Percentiles rank a stretch among this genome's conserved stretches.
Evolutionary conservation across 2,797 vertebrate genomes (phyloP).

Genomic region (Melopsittacus undulatus): DNA sequence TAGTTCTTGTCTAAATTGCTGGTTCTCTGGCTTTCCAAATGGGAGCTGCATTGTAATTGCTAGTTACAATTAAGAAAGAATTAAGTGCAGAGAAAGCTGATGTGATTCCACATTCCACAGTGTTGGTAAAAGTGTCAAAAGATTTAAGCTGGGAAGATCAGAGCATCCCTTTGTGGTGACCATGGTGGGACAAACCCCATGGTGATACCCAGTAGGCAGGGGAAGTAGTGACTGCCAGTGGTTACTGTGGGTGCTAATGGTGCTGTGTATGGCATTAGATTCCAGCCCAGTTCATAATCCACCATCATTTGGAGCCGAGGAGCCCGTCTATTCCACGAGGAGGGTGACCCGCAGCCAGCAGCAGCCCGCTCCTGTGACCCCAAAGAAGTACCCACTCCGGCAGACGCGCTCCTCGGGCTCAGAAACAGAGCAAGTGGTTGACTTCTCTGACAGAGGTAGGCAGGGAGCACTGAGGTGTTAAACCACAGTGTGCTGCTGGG

Average conservation of each 20-base stretch:
- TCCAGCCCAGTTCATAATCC: constrained; percentile 82
- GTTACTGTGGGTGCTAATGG: neutral
- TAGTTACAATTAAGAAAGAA: neutral
- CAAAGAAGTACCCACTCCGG: constrained; percentile 92
- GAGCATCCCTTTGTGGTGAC: accelerated
- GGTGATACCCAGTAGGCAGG: neutral
- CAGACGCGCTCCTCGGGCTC: constrained; percentile 94
- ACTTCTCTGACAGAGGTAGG: constrained; percentile 85
- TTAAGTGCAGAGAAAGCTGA: neutral
- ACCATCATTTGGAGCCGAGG: constrained; percentile 80
- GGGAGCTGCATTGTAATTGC: neutral
- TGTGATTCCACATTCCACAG: neutral
- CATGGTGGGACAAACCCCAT: neutral
- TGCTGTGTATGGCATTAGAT: constrained; percentile 61
- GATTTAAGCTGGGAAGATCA: neutral
- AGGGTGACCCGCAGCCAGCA: constrained; percentile 95
- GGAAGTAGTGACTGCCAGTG: neutral
- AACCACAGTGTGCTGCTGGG: neutral
- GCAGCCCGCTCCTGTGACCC: constrained; percentile 85
- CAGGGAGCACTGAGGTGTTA: neutral
- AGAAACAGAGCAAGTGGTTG: constrained; percentile 89
- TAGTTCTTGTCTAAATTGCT: neutral
- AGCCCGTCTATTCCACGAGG: constrained; percentile 87
- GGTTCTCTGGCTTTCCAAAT: neutral
- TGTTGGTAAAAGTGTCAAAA: neutral